Conservation (phyloP, 2,113 vertebrate genomes). For the Brachirus orientalis region DNA sequence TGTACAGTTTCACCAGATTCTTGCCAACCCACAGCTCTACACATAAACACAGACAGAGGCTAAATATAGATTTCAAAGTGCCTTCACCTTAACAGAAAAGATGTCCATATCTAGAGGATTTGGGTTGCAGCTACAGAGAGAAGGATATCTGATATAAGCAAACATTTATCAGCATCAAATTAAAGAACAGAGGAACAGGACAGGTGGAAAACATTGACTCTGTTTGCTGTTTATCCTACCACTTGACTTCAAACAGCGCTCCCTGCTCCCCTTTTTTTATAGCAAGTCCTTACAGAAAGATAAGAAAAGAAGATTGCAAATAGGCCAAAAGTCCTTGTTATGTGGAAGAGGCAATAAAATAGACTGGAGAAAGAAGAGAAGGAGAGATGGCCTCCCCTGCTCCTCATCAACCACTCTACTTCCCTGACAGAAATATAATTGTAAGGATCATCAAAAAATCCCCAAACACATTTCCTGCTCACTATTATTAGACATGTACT, state of each 20-base stretch:
- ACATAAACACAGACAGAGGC: constrained; percentile 11
- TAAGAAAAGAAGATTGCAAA: constrained; percentile 32
- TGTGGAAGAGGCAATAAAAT: constrained; percentile 20
- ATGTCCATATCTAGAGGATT: neutral
- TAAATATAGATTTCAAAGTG: constrained; percentile 30
- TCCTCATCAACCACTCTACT: constrained; percentile 36
- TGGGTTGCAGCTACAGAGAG: constrained; percentile 6
- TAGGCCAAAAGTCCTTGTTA: constrained; percentile 25
- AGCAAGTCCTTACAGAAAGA: constrained; percentile 41
- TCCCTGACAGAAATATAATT: constrained; percentile 61
- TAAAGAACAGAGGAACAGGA: constrained; percentile 34
- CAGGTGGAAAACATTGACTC: constrained; percentile 56
- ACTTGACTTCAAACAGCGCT: constrained; percentile 53
- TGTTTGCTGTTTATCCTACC: constrained; percentile 50
- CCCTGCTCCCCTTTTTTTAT: constrained; percentile 46
- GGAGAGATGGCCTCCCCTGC: constrained; percentile 17
- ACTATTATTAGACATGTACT: constrained; percentile 71
- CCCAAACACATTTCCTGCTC: constrained; percentile 64
- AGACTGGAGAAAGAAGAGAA: constrained; percentile 19
- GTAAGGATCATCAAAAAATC: constrained; percentile 63
- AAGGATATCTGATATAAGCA: constrained; percentile 10
- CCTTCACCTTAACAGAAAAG: constrained; percentile 29
- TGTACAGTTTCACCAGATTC: too few relatives aligned
- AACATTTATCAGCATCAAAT: constrained; percentile 49
- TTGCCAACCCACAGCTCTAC: neutral